Percentiles rank a stretch among this genome's conserved stretches.
phyloP scores from a whole-genome alignment of 2,888 invertebrate genomes.

The Aporophyla lueneburgensis region DNA sequence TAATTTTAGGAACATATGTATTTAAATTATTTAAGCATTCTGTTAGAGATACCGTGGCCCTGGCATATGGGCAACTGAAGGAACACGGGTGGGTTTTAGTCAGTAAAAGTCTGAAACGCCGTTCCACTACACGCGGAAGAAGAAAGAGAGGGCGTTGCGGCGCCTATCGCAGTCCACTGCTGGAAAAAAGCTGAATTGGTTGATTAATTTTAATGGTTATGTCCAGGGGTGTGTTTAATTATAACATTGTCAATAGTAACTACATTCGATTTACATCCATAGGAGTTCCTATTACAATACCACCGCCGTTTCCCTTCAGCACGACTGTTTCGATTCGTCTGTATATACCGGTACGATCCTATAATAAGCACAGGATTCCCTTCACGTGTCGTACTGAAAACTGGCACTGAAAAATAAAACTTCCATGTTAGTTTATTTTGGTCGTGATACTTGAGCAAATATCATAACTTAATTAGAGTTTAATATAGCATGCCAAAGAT shows the following conservation, averaged over 20 bases:
- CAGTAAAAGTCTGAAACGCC: too few species aligned
- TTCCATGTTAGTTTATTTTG: neutral
- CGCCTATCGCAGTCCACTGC: too few species aligned
- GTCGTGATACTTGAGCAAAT: neutral
- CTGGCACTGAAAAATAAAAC: conserved; percentile 17
- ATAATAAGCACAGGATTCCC: conserved; percentile 54
- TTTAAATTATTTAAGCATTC: neutral
- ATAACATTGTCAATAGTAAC: conserved; percentile 1
- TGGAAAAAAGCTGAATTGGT: too few species aligned
- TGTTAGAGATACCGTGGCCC: too few species aligned
- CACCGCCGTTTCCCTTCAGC: neutral
- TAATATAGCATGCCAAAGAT: neutral
- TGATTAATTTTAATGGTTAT: conserved; percentile 10
- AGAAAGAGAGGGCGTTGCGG: too few species aligned
- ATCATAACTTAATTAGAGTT: neutral
- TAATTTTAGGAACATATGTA: neutral
- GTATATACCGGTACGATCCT: conserved; percentile 49
- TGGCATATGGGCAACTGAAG: too few species aligned
- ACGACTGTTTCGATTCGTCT: neutral
- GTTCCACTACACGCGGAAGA: too few species aligned
- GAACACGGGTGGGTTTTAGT: too few species aligned
- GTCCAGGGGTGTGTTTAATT: neutral
- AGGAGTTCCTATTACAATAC: conserved; percentile 20
- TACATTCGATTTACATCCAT: conserved; percentile 25
- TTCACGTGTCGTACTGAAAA: conserved; percentile 34